Evolutionary conservation across 2,113 vertebrate genomes (phyloP), one percentile per base, ranked within the genome.

Genomic region (Platysteira castanea): DNA sequence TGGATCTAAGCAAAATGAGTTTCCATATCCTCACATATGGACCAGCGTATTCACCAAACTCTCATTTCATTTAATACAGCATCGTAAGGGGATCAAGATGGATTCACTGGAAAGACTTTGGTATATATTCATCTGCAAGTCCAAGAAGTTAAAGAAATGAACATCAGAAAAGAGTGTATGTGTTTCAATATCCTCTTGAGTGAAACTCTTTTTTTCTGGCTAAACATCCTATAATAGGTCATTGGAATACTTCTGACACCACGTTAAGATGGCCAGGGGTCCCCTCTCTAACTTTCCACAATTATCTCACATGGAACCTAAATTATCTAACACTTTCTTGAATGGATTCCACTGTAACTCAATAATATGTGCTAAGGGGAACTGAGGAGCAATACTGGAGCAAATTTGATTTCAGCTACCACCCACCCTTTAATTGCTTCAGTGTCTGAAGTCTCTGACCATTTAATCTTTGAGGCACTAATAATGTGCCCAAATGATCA

Each of bases 381-480:
- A 80, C 54, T 0, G 0, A 85, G 60, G 22, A 90, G 70, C 47
- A 93, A 68, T 87, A 54, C 42, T 70, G 50, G 57, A 81, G 61
- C 20, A 88, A 91, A 96, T 88, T 77, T 94, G 19, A 82, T 91
- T 95, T 95, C 86, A 84, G 23, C 79, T 92, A 67, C 88, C 65
- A 87, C 76, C 71, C 60, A 92, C 33, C n/a, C 39, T 94, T 87
- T 96, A 95, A 96, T 94, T 89, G 56, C 76, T 95, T 95, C 68
- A 76, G 92, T 68, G 74, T 84, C 73, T 76, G 57, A 89, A 91
- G 61, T 91, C 90, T 93, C 92, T 82, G 89, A 86, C 59, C 69
- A 41, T 86, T 86, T 95, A 94, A 87, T 93, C 90, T 93, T 91
- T 60, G 61, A 93, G 65, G 61, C 59, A 57, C 77, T 78, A 78